Base-by-base conservation (phyloP, 2,113 vertebrate species). In the Macquaria australasica region DNA sequence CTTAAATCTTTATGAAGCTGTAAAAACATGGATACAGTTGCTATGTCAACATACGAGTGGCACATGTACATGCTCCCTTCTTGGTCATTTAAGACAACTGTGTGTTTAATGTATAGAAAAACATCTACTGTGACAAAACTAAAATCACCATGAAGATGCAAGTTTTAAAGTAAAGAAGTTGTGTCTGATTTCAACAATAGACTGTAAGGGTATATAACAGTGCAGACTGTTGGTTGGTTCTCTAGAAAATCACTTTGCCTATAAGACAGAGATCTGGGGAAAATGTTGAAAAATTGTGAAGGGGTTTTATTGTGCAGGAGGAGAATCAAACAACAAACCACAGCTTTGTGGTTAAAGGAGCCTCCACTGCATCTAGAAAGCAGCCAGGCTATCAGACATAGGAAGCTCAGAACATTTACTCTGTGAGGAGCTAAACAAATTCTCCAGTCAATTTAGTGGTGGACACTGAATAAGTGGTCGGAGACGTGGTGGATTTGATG, bases 11-110 rank as follows among this genome's bases (percentile, higher is more conserved):
- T 86, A 81, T 68, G 70, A 87, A 86, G 77, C 86, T 41, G 37
- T 88, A 83, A 92, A 89, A 90, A 89, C 91, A 81, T 79, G 86
- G 86, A 66, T 66, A 91, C 86, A 25, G 91, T 93, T 91, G 73
- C 87, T 86, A 81, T 66, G 93, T 85, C 81, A 91, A 93, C 87
- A 88, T 20, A 62, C 15, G 5, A 64, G 34, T 37, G 34, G 8
- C 34, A 72, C 75, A 41, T 76, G 66, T 62, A 37, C 21, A 41
- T 28, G 12, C 50, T 77, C 62, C 43, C 39, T 59, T 62, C 9
- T 37, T 78, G 34, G 64, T 50, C 58, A 45, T 64, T 67, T 56
- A 5, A 76, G 28, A 18, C 58, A 43, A 37, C 25, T 0, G 15
- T 25, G n/a, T 5, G 20, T 68, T 41, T 59, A 77, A 75, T 72